Percentiles rank a stretch among this genome's conserved stretches.
phyloP scores from a whole-genome alignment of 2,888 invertebrate genomes.

The Diplazon laetatorius region DNA sequence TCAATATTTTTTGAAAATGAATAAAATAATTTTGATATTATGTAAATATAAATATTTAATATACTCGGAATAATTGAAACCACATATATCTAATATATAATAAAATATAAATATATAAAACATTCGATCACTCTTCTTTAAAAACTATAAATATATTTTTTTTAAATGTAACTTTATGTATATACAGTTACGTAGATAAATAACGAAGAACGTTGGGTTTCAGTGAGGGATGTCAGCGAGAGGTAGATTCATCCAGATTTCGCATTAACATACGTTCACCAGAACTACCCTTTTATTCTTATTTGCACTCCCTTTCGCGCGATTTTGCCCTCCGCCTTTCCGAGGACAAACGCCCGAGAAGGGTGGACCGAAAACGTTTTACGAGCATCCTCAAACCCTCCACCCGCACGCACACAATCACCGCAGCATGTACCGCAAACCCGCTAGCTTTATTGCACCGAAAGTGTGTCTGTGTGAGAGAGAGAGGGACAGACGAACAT shows the following conservation, averaged over 20 bases:
- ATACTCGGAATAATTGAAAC: too few relatives aligned
- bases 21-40: too few relatives aligned
- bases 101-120: too few relatives aligned
- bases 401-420: slow-evolving; percentile 8
- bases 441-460: slow-evolving; percentile 23
- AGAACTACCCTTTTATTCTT: slow-evolving; percentile 50
- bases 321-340: slow-evolving; percentile 12
- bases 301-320: slow-evolving; percentile 28
- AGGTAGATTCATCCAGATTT: slow-evolving; percentile 62
- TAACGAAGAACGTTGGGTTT: neutral
- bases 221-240: neutral
- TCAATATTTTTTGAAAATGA: too few relatives aligned
- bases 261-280: slow-evolving; percentile 70
- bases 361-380: slow-evolving; percentile 45
- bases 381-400: slow-evolving; percentile 31
- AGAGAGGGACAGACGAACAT: slow-evolving; percentile 1
- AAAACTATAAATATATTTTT: too few relatives aligned
- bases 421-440: slow-evolving; percentile 40
- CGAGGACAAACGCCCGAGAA: slow-evolving; percentile 34
- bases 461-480: slow-evolving; percentile 7
- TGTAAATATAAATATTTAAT: too few relatives aligned
- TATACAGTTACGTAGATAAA: slow-evolving; percentile 10
- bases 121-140: too few relatives aligned
- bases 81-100: too few relatives aligned
- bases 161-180: neutral